A percentile compares a stretch with the other conserved stretches of the same genome.
These are phyloP conservation scores for Anoplophora glabripennis DNA, from an alignment of 1,140 invertebrate species.

Conservation along the genomic window DNA sequence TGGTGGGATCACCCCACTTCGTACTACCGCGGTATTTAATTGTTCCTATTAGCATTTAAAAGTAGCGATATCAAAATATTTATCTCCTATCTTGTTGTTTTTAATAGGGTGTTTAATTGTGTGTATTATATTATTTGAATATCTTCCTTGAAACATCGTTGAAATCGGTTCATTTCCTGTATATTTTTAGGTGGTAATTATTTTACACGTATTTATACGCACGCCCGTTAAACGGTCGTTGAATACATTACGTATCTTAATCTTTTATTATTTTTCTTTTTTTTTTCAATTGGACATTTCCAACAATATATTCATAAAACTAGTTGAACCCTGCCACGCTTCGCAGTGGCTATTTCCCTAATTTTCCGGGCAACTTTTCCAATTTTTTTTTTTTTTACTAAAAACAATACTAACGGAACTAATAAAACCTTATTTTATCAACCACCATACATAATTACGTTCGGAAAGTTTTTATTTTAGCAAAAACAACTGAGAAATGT, in stretches of 20 bases:
- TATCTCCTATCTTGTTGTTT: constrained; percentile 27
- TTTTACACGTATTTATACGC: constrained; percentile 27
- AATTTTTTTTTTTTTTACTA: too few relatives aligned
- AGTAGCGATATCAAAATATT: constrained; percentile 35
- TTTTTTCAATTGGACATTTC: too few relatives aligned
- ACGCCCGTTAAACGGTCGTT: constrained; percentile 23
- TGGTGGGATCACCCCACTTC: constrained; percentile 15
- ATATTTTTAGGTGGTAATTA: constrained; percentile 30
- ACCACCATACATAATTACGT: too few relatives aligned
- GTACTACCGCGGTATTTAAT: constrained; percentile 11
- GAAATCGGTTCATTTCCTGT: constrained; percentile 36
- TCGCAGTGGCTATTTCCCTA: too few relatives aligned
- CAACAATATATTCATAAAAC: too few relatives aligned
- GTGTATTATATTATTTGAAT: constrained; percentile 37
- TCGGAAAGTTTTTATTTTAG: too few relatives aligned
- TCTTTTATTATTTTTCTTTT: too few relatives aligned
- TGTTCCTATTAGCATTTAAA: constrained; percentile 35
- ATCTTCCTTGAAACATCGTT: constrained; percentile 19
- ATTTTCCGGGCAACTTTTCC: too few relatives aligned
- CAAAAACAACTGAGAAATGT: too few relatives aligned
- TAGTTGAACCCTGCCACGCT: too few relatives aligned
- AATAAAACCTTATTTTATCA: too few relatives aligned
- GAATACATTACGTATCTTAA: constrained; percentile 5
- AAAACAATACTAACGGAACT: too few relatives aligned
- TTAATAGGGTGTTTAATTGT: constrained; percentile 40